Evolutionary conservation across 2,888 invertebrate species (phyloP).

Genomic region (Xestia ashworthii): DNA sequence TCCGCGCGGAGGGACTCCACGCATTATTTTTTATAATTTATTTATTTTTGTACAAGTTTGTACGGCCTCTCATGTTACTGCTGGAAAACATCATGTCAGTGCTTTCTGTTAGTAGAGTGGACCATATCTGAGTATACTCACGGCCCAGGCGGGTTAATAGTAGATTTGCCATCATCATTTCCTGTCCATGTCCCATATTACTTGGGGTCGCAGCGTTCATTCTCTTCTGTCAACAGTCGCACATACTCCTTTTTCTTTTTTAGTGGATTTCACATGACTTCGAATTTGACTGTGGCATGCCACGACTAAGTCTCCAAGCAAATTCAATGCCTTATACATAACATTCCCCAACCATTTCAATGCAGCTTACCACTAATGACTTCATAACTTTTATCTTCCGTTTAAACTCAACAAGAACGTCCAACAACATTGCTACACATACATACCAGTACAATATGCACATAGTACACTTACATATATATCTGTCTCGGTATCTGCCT

Average conservation of each 20-base stretch:
- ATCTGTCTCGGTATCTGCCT: conserved; percentile 32
- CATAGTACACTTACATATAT: background rate
- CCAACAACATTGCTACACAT: background rate
- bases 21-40: too few species aligned
- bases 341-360: background rate
- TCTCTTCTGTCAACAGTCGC: too few species aligned
- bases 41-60: background rate
- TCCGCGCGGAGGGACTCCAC: too few species aligned
- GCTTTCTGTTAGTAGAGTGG: background rate
- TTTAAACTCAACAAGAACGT: background rate
- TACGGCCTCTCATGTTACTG: background rate
- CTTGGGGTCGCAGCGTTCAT: too few species aligned
- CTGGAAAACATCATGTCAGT: background rate
- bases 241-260: too few species aligned
- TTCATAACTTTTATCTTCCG: background rate
- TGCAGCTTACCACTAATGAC: background rate
- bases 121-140: background rate
- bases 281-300: background rate
- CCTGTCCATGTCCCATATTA: too few species aligned
- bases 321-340: too few species aligned
- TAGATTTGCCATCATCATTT: background rate
- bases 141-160: background rate
- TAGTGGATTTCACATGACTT: background rate
- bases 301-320: background rate
- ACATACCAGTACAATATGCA: background rate